phyloP scores from a whole-genome alignment of 2,797 vertebrate genomes.

The Atherinosoma microstoma region DNA sequence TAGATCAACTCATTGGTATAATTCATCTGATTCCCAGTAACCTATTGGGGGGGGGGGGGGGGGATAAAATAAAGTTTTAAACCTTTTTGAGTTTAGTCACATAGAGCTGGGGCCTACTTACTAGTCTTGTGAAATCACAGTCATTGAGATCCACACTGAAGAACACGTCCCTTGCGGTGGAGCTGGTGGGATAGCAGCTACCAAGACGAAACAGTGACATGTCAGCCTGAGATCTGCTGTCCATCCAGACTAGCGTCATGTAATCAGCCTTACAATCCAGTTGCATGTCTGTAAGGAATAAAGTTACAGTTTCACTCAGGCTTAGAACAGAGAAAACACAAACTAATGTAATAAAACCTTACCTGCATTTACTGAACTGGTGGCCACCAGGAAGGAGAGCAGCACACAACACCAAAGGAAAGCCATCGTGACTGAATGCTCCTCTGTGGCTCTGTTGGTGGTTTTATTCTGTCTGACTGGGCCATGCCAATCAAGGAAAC shows the following conservation, averaged over 20 bases:
- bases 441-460: fast-evolving
- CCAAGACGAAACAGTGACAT: conserved; percentile 70
- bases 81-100: fast-evolving
- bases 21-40: conserved; percentile 64
- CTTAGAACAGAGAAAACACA: too few species aligned
- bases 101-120: conserved; percentile 13
- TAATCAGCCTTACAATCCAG: conserved; percentile 70
- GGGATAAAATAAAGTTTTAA: fast-evolving
- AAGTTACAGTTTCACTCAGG: not conserved
- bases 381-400: conserved; percentile 37
- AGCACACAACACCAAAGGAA: conserved; percentile 26
- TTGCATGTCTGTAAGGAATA: conserved; percentile 57
- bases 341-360: not conserved
- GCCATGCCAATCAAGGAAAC: conserved; percentile 40
- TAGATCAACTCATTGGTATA: conserved; percentile 74
- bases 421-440: conserved; percentile 60
- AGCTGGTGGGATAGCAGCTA: conserved; percentile 66
- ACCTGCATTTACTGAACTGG: conserved; percentile 66
- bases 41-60: conserved; percentile 45
- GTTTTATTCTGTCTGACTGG: conserved; percentile 39
- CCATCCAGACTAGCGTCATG: conserved; percentile 75
- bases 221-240: conserved; percentile 48
- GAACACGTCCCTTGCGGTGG: conserved; percentile 50
- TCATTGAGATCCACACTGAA: conserved; percentile 67
- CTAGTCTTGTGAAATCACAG: conserved; percentile 75